Percentiles rank a stretch among this genome's conserved stretches.
Evolutionary conservation across 2,888 invertebrate genomes (phyloP).

Genomic region (Volucella inflata): DNA sequence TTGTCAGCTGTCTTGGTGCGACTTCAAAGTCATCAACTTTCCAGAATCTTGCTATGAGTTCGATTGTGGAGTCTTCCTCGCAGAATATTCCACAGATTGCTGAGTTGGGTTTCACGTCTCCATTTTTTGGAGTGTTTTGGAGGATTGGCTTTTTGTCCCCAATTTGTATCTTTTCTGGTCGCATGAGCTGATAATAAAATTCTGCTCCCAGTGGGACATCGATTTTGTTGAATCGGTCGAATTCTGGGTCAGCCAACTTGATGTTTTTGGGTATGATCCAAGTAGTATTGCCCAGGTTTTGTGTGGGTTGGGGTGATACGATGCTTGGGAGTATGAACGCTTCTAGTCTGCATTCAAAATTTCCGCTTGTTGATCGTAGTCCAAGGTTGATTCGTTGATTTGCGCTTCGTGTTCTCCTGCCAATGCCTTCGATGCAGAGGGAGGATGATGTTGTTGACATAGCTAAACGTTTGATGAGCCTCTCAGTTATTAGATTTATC

Average conservation of each 20-base stretch:
- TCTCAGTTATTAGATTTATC: too few relatives aligned
- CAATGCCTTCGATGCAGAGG: too few relatives aligned
- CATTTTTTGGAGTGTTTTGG: conserved; percentile 18
- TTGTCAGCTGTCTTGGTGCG: too few relatives aligned
- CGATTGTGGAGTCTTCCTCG: too few relatives aligned
- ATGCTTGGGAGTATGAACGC: background rate
- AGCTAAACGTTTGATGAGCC: too few relatives aligned
- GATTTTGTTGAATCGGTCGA: conserved; percentile 17
- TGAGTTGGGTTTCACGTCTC: background rate
- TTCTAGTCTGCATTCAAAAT: conserved; percentile 3
- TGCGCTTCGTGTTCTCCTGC: too few relatives aligned
- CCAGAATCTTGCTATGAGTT: too few relatives aligned
- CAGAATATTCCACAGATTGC: background rate
- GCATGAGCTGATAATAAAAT: too few relatives aligned
- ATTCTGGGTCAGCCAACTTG: conserved; percentile 22
- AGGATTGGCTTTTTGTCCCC: conserved; percentile 21
- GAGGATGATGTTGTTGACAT: too few relatives aligned
- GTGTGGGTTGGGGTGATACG: conserved; percentile 8
- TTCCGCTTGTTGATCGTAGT: too few relatives aligned
- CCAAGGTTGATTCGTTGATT: too few relatives aligned
- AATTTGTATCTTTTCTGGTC: background rate
- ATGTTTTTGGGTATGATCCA: conserved; percentile 28
- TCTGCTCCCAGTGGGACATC: conserved; percentile 31
- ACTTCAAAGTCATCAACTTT: too few relatives aligned
- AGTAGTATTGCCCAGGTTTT: background rate